Base-by-base conservation (phyloP, 2,113 vertebrate genomes). In the Catagonus wagneri region DNA sequence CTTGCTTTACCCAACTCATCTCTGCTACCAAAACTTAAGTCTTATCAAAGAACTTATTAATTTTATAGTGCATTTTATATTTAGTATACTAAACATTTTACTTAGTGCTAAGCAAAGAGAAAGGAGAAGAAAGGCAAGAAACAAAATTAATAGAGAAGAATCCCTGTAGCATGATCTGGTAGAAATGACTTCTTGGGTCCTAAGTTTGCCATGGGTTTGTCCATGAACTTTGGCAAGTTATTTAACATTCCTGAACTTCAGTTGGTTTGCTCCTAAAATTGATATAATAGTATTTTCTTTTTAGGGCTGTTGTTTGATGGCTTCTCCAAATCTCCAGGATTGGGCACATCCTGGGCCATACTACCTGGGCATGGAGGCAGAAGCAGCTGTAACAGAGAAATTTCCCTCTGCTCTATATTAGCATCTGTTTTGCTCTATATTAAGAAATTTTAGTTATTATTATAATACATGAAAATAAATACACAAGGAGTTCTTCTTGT, bases 401-500 rank as follows among this genome's bases (percentile, higher is more conserved):
- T 0, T 5, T 63, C 13, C 34, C 11, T 68, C 19, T 80, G 39
- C 27, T 52, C 17, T n/a, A n/a, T n/a, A n/a, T 3, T 32, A 15
- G 4, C 4, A 90, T 36, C 3, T n/a, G 13, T 56, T 78, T 81
- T 71, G 29, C 22, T 95, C 58, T 58, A 4, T 22, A 16, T 78
- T 58, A 95, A 87, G 58, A 61, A 52, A 69, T 58, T 92, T 87
- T 27, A 84, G 63, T 66, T 87, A 61, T n/a, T 92, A 56, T 17
- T 71, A 56, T 52, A 3, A 56, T 52, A 3, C 34, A 60, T 81
- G 36, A 50, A 92, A 81, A 36, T 65, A 91, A 78, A 72, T 27
- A 81, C 1, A 27, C 6, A 44, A 44, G 44, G 8, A 44, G 44
- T 44, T 44, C 44, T 8, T 8, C 44, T 44, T 44, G 44, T 44